phyloP scores from a whole-genome alignment of 2,113 vertebrate species.

The Cyanoramphus novaezelandiae region DNA sequence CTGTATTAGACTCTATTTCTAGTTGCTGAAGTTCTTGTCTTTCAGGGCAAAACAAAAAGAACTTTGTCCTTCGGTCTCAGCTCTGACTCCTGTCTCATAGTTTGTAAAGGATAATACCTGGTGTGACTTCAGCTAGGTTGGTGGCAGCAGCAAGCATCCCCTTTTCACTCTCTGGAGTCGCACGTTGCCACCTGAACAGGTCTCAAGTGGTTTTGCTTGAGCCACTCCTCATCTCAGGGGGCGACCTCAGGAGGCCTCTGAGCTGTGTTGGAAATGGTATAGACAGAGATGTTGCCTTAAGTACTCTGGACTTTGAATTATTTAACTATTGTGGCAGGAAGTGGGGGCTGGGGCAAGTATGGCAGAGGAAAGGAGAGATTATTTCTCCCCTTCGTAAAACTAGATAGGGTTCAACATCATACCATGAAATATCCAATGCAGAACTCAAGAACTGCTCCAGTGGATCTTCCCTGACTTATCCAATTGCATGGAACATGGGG shows the following conservation, averaged over 20 bases:
- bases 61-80: not conserved
- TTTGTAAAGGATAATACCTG: not conserved
- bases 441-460: conserved; percentile 65
- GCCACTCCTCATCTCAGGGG: not conserved
- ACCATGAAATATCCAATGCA: conserved; percentile 35
- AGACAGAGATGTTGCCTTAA: conserved; percentile 21
- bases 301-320: conserved; percentile 35
- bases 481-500: conserved; percentile 71
- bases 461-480: conserved; percentile 64
- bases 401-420: conserved; percentile 16
- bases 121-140: conserved; percentile 2
- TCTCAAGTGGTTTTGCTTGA: conserved; percentile 28
- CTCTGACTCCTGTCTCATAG: not conserved
- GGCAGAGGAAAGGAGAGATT: not conserved
- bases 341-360: not conserved
- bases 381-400: not conserved
- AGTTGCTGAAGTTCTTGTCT: not conserved
- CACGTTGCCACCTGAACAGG: conserved; percentile 5
- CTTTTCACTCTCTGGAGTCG: not conserved
- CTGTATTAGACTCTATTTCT: not conserved
- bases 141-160: not conserved
- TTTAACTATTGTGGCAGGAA: conserved; percentile 54
- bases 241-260: conserved; percentile 34
- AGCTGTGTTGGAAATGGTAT: not conserved
- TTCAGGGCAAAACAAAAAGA: not conserved